Conservation (phyloP, 2,797 vertebrate genomes). For the Apodemus agrarius region DNA sequence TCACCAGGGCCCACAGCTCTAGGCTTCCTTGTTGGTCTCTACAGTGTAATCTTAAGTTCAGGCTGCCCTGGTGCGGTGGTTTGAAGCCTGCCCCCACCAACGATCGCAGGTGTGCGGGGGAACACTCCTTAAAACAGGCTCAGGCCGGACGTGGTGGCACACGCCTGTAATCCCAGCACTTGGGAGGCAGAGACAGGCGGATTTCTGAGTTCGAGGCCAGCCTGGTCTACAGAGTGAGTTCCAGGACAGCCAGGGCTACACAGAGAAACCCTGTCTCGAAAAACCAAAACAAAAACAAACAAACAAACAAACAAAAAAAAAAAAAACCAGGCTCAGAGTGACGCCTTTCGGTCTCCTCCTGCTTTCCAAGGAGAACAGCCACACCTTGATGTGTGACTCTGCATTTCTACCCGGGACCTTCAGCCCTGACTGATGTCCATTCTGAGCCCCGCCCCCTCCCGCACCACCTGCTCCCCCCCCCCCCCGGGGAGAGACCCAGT, state of each 20-base stretch:
- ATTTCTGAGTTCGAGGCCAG: no score
- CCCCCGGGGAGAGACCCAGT: background rate
- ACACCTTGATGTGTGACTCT: no score
- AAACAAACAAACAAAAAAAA: no score
- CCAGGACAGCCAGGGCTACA: no score
- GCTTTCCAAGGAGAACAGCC: background rate
- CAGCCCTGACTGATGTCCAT: background rate
- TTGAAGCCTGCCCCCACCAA: background rate
- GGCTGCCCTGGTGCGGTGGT: background rate
- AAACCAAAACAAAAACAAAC: no score
- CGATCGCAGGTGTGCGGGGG: background rate
- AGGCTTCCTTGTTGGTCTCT: background rate
- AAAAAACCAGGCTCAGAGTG: background rate
- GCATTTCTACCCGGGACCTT: background rate
- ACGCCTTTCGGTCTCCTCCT: background rate
- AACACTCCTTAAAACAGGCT: background rate
- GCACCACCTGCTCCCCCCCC: accelerated
- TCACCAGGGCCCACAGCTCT: background rate
- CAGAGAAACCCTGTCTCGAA: no score
- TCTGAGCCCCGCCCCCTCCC: background rate
- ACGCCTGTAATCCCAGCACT: no score
- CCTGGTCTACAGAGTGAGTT: no score
- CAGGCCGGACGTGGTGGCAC: no score
- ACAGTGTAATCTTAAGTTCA: background rate
- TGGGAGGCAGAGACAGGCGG: no score